Percentiles rank a stretch among this genome's conserved stretches.
phyloP scores from a whole-genome alignment of 2,797 vertebrate species.

The Muscicapa striata region DNA sequence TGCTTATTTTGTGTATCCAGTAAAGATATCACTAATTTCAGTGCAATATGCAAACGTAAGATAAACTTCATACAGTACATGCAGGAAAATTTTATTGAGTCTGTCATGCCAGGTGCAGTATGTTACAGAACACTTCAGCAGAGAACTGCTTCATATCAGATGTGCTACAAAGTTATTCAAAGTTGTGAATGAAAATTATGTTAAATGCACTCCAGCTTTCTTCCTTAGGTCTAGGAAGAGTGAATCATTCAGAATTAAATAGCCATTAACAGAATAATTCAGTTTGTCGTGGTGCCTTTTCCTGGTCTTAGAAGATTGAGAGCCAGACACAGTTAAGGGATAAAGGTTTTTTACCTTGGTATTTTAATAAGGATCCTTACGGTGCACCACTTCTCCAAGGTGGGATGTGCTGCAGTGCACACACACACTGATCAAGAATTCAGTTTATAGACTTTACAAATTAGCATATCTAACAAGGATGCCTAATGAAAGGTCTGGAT shows the following conservation, averaged over 20 bases:
- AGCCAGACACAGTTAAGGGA: neutral
- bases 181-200: neutral
- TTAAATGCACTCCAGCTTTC: neutral
- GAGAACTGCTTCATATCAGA: neutral
- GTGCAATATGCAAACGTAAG: neutral
- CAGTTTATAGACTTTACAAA: neutral
- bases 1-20: neutral
- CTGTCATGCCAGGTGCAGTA: neutral
- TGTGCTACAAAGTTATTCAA: neutral
- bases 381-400: neutral
- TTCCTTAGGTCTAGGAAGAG: neutral
- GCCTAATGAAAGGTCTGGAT: neutral
- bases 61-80: neutral
- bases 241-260: neutral
- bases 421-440: rapidly evolving
- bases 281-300: neutral
- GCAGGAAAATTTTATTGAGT: neutral
- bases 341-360: neutral
- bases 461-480: neutral
- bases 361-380: neutral
- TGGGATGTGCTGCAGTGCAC: too few species aligned
- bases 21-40: neutral
- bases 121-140: neutral
- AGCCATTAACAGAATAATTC: neutral
- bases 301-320: neutral